Conservation (phyloP, 2,113 vertebrate species). For the Anhinga rufa region DNA sequence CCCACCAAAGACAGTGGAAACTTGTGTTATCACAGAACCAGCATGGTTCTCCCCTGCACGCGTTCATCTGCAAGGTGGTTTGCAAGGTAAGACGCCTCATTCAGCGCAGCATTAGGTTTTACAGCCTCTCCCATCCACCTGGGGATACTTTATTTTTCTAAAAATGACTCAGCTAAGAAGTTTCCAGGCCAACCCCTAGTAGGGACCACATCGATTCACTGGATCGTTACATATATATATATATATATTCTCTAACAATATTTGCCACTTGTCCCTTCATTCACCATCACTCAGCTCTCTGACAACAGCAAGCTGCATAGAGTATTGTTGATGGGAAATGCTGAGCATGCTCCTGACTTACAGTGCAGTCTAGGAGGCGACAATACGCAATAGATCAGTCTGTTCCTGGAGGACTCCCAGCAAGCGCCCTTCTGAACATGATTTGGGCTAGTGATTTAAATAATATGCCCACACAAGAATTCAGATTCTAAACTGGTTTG, state of each 20-base stretch:
- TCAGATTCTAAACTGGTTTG: neutral
- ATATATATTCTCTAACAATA: neutral
- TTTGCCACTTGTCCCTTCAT: neutral
- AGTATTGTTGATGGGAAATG: neutral
- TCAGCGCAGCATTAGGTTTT: neutral
- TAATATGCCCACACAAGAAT: conserved; percentile 13
- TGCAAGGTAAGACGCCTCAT: neutral
- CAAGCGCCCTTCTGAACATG: neutral
- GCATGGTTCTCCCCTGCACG: neutral
- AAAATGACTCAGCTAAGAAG: neutral
- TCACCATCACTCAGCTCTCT: neutral
- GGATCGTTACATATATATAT: neutral
- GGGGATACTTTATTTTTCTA: neutral
- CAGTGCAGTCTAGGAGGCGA: neutral
- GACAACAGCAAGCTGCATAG: neutral
- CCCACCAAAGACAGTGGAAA: neutral
- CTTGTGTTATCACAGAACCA: neutral
- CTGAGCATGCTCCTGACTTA: neutral
- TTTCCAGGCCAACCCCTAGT: neutral
- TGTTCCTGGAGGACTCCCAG: neutral
- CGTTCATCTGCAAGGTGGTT: neutral
- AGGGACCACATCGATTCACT: neutral
- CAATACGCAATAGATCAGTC: neutral
- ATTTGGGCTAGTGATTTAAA: neutral
- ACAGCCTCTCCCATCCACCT: neutral